Conservation (phyloP, 2,888 invertebrate genomes). For the Bibio marci region DNA sequence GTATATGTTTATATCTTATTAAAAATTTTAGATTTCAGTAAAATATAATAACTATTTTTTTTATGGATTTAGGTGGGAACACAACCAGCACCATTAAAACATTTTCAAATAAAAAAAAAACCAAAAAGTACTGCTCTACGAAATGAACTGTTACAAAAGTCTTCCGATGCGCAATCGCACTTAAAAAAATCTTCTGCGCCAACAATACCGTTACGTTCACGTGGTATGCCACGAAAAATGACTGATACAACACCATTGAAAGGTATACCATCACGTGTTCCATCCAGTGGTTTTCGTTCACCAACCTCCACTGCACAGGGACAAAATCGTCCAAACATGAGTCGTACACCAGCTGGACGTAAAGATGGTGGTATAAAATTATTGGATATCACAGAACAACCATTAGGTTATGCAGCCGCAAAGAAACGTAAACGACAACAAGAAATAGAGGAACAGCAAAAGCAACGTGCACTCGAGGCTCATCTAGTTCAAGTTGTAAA, state of each 20-base stretch:
- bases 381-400: constrained; percentile 85
- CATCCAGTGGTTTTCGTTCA: constrained; percentile 44
- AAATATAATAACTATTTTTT: constrained; percentile 3
- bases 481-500: constrained; percentile 20
- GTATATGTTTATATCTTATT: too few relatives aligned
- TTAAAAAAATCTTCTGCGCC: constrained; percentile 77
- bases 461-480: constrained; percentile 39
- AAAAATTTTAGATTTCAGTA: constrained; percentile 4
- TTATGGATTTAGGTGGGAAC: constrained; percentile 44
- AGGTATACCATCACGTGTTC: constrained; percentile 73
- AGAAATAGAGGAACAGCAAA: constrained; percentile 47
- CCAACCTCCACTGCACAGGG: constrained; percentile 27
- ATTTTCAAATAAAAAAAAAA: constrained; percentile 83
- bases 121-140: constrained; percentile 86
- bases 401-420: constrained; percentile 64
- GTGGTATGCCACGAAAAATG: constrained; percentile 90
- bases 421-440: constrained; percentile 76
- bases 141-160: constrained; percentile 80
- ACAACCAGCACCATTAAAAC: constrained; percentile 70
- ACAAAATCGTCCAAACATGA: constrained; percentile 32
- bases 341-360: constrained; percentile 45
- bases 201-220: constrained; percentile 70
- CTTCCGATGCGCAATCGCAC: constrained; percentile 74
- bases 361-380: constrained; percentile 90
- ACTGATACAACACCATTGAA: constrained; percentile 89